phyloP scores from a whole-genome alignment of 1,140 invertebrate genomes.

The Homalodisca vitripennis region DNA sequence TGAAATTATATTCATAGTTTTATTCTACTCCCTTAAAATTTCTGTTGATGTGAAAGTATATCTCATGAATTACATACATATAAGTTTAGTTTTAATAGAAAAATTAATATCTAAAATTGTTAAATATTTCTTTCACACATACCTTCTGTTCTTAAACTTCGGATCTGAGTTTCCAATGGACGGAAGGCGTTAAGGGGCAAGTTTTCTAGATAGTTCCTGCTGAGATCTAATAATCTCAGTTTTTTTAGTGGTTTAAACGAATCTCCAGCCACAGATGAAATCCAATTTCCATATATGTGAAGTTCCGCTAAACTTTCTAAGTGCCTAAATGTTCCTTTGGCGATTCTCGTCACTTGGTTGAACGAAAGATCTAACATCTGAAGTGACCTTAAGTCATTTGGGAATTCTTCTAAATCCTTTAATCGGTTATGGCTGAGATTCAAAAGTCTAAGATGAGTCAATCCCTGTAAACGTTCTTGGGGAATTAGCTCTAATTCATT shows the following conservation, averaged over 20 bases:
- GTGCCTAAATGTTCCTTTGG: constrained; percentile 71
- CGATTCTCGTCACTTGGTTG: constrained; percentile 77
- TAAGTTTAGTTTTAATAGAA: too few relatives aligned
- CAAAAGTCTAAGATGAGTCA: constrained; percentile 66
- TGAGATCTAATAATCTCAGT: constrained; percentile 75
- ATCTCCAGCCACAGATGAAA: constrained; percentile 73
- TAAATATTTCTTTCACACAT: too few relatives aligned
- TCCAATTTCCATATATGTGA: constrained; percentile 78
- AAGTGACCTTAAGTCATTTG: constrained; percentile 69
- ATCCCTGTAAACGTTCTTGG: constrained; percentile 77
- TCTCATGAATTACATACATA: too few relatives aligned
- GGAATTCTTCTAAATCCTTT: constrained; percentile 80
- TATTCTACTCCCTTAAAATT: too few relatives aligned
- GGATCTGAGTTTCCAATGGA: constrained; percentile 77
- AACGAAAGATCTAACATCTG: constrained; percentile 79
- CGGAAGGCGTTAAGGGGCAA: constrained; percentile 73
- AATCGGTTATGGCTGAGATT: constrained; percentile 83
- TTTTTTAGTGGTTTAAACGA: constrained; percentile 79
- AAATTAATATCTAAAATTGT: background rate
- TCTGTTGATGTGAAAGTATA: too few relatives aligned
- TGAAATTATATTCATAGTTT: too few relatives aligned
- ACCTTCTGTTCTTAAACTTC: constrained; percentile 75
- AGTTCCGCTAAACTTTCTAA: constrained; percentile 72
- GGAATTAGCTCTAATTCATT: constrained; percentile 84
- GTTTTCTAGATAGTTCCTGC: constrained; percentile 79